Conservation (phyloP, 2,888 invertebrate species). For the Pheosia gnoma region DNA sequence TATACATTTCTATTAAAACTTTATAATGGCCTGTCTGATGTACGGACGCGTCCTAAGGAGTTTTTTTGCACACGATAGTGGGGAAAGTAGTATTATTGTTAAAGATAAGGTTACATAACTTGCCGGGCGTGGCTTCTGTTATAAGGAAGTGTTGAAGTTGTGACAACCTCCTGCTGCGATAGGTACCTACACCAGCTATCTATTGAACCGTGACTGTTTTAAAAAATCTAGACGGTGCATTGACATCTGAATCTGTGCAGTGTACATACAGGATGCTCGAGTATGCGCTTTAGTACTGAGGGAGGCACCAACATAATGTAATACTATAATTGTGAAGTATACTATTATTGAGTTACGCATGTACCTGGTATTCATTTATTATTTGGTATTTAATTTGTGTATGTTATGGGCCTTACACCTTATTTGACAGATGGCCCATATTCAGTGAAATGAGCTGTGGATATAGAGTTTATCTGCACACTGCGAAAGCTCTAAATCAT, state of each 20-base stretch:
- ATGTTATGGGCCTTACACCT: no score
- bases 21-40: conserved; percentile 7
- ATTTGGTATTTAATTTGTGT: no score
- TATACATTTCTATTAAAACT: conserved; percentile 5
- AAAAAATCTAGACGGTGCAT: conserved; percentile 10
- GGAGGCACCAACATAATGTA: no score
- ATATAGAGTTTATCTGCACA: no score
- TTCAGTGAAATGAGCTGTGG: no score
- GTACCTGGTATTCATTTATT: no score
- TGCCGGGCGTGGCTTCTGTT: background rate
- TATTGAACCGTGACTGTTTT: conserved; percentile 13
- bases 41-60: background rate
- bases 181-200: conserved; percentile 1
- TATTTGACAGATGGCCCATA: no score
- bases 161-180: conserved; percentile 3
- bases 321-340: no score
- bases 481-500: no score
- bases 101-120: conserved; percentile 1
- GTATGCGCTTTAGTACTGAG: background rate
- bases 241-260: conserved; percentile 12
- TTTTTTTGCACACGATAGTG: background rate
- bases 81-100: conserved; percentile 1
- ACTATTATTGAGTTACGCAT: no score
- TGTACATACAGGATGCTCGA: background rate
- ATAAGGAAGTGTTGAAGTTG: background rate